A percentile compares a stretch with the other conserved stretches of the same genome.
Evolutionary conservation across 2,113 vertebrate genomes (phyloP).

Genomic region (Scatophagus argus): DNA sequence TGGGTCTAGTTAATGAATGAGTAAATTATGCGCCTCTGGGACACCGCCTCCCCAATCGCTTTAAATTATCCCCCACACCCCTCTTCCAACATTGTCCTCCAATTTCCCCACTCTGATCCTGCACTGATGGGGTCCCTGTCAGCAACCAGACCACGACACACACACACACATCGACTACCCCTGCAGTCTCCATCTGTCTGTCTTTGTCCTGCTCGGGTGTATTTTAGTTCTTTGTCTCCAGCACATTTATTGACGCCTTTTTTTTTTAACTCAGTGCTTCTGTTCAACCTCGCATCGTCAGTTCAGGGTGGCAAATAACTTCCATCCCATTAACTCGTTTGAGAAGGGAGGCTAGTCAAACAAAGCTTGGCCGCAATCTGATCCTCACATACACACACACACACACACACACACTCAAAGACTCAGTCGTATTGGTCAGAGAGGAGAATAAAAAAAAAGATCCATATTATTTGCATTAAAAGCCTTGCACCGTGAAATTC

Average conservation of each 20-base stretch:
- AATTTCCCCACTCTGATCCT: conserved; percentile 82
- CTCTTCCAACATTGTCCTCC: conserved; percentile 78
- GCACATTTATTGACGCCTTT: conserved; percentile 84
- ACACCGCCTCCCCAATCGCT: conserved; percentile 75
- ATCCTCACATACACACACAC: conserved; percentile 53
- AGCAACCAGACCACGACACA: conserved; percentile 58
- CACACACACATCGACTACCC: conserved; percentile 46
- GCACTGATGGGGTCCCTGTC: conserved; percentile 81
- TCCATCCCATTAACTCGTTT: conserved; percentile 96
- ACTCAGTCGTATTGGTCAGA: conserved; percentile 57
- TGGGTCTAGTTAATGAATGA: conserved; percentile 85
- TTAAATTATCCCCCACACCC: conserved; percentile 78
- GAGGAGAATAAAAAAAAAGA: conserved; percentile 35
- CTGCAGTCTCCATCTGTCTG: conserved; percentile 90
- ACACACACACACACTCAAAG: conserved; percentile 18
- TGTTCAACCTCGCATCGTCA: conserved; percentile 81
- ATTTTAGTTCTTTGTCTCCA: conserved; percentile 89
- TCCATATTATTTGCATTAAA: conserved; percentile 86
- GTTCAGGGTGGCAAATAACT: conserved; percentile 86
- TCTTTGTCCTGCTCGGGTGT: conserved; percentile 83
- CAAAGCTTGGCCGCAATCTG: conserved; percentile 86
- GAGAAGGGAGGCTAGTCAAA: conserved; percentile 88
- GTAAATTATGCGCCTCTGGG: conserved; percentile 85
- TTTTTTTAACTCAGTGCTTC: conserved; percentile 80
- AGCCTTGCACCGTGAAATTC: conserved; percentile 83